Evolutionary conservation across 2,797 vertebrate genomes (phyloP), one percentile per base, ranked within the genome.

Genomic region (Halcyon chelicuti): DNA sequence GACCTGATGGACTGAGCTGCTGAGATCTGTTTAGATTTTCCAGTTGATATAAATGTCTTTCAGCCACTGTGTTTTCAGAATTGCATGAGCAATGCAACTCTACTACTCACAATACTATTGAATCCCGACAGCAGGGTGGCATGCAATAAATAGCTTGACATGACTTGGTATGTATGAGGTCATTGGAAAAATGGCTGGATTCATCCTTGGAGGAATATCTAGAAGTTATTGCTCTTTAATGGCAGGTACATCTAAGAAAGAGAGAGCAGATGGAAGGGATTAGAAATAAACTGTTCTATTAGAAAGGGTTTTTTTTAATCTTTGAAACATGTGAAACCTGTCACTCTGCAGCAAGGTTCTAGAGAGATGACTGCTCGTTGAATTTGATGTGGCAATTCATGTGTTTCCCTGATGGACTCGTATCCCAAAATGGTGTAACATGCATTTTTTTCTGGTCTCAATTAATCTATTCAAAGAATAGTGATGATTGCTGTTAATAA

Each of bases 281-380:
- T 91, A 74, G 70, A 75, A 93, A 84, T 81, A 51, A 73, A 63
- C 60, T 86, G 18, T 90, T 94, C 55, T 82, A 54, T 66, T 62
- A 84, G 49, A 80, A 88, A 37, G 57, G 21, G 35, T 57, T 44
- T 70, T 88, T 33, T 1, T 18, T 10, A 66, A 44, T 71, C 67
- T 76, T 80, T 86, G 67, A 63, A 94, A 51, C 23, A 21, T 35
- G 54, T 60, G 79, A 90, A 90, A 88, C 55, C 33, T 90, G 75
- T 93, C 66, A 78, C 25, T 92, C 71, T 78, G 70, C 3, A 3
- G 35, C 35, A 46, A 63, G 62, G 60, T 88, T 81, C 52, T 89
- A 9, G 61, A 52, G 63, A 73, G 40, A 22, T 70, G 33, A 49
- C 23, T 79, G 12, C 63, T 81, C 22, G 23, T 86, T 1, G 0